phyloP scores from a whole-genome alignment of 2,888 invertebrate genomes.

The Ormyrus thymus region DNA sequence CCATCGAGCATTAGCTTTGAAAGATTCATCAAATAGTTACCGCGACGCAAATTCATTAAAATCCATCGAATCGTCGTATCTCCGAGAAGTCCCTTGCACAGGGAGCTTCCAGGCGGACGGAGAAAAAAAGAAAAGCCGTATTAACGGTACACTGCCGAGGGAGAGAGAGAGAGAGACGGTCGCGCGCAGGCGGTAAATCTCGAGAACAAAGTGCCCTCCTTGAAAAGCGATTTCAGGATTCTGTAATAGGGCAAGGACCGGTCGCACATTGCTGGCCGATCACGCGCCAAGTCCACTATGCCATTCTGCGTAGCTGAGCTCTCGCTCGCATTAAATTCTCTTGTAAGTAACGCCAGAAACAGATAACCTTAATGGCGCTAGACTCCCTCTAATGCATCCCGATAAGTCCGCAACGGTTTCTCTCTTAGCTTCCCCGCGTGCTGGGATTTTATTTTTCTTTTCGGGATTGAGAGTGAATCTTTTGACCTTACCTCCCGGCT shows the following conservation, averaged over 20 bases:
- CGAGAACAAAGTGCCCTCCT: conserved; percentile 50
- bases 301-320: conserved; percentile 31
- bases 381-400: conserved; percentile 66
- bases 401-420: conserved; percentile 61
- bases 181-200: conserved; percentile 48
- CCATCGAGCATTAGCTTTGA: background rate
- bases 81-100: background rate
- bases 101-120: background rate
- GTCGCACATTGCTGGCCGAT: background rate
- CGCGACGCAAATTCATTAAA: conserved; percentile 50
- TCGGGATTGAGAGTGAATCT: background rate
- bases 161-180: background rate
- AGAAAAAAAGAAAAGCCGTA: conserved; percentile 25
- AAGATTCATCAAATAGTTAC: conserved; percentile 43
- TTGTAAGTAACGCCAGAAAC: conserved; percentile 65
- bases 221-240: conserved; percentile 50
- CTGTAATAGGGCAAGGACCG: conserved; percentile 42
- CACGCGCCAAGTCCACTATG: conserved; percentile 40
- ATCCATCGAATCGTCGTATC: conserved; percentile 20
- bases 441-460: background rate
- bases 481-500: background rate
- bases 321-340: conserved; percentile 65
- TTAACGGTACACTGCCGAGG: conserved; percentile 42
- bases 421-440: conserved; percentile 28
- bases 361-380: conserved; percentile 68